A percentile compares a stretch with the other conserved stretches of the same genome.
Conservation (phyloP, 2,113 vertebrate genomes). For the Romanogobio albipinnatus region DNA sequence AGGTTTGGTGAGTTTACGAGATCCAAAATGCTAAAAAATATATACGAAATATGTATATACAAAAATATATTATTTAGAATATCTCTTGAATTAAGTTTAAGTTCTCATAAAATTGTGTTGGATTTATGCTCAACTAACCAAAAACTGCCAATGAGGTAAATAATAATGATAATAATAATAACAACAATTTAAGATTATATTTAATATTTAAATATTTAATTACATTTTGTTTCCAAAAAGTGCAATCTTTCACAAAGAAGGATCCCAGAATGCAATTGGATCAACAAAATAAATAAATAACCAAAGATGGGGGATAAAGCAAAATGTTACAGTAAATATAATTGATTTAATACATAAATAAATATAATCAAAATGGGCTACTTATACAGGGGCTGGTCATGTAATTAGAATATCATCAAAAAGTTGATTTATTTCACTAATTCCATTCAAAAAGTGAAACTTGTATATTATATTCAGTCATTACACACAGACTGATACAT, state of each 20-base stretch:
- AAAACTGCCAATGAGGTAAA: not conserved
- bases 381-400: no score
- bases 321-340: not conserved
- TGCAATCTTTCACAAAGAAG: not conserved
- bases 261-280: no score
- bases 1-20: no score
- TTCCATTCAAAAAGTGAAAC: no score
- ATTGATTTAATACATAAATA: not conserved
- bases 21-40: no score
- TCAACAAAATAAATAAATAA: not conserved
- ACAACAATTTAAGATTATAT: not conserved
- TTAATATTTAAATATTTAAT: not conserved
- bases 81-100: no score
- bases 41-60: not conserved
- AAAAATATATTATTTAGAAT: not conserved
- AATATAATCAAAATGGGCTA: not conserved
- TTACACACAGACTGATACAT: no score
- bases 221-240: not conserved
- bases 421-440: no score
- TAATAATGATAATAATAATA: not conserved
- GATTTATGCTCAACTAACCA: no score
- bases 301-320: not conserved
- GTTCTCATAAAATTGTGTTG: no score
- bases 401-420: no score
- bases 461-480: no score